Base-by-base conservation (phyloP, 2,888 invertebrate genomes). In the Tortricodes alternella region DNA sequence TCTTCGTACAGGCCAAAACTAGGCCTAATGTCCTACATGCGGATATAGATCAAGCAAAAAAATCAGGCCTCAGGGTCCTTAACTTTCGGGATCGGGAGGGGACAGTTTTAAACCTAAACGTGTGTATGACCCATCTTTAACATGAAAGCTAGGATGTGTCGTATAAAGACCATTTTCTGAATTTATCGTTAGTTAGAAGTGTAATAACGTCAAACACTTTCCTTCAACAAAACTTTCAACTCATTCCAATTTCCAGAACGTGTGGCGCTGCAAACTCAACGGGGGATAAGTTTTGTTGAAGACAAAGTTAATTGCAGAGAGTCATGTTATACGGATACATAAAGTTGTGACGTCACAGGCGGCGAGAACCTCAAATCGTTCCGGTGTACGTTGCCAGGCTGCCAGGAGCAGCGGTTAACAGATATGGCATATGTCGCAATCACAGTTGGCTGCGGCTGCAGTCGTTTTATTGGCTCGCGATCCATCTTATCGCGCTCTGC, bases 391-490 rank as follows among this genome's bases (percentile, higher is more conserved):
- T 13, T 13, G 46, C 32, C 34, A 34, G 16, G 29, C 56, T 56
- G 50, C 50, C 56, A 61, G 58, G 61, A 46, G 19, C 49, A 58
- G 67, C 63, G 60, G 63, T 61, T 61, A 62, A 61, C 64, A 64
- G 63, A 67, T 44, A 56, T 64, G 64, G 60, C 63, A 63, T 58
- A 55, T 44, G 44, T 49, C 61, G 65, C 64, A 67, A 73, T 61
- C 67, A 64, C 62, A 65, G 67, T 62, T 64, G 59, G 63, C 60
- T 53, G 65, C 61, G 61, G 53, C 64, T 61, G 59, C 63, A 69
- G 62, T 63, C 62, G 64, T 71, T 70, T 72, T 73, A 74, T 70
- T 72, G 65, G 63, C 59, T 59, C 59, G 58, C 62, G 43, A 65
- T 72, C 68, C 66, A 65, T 71, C 68, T 73, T 68, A 63, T 60